Percentiles rank a stretch among this genome's conserved stretches.
Evolutionary conservation across 1,140 invertebrate genomes (phyloP).

Genomic region (Zophobas morio): DNA sequence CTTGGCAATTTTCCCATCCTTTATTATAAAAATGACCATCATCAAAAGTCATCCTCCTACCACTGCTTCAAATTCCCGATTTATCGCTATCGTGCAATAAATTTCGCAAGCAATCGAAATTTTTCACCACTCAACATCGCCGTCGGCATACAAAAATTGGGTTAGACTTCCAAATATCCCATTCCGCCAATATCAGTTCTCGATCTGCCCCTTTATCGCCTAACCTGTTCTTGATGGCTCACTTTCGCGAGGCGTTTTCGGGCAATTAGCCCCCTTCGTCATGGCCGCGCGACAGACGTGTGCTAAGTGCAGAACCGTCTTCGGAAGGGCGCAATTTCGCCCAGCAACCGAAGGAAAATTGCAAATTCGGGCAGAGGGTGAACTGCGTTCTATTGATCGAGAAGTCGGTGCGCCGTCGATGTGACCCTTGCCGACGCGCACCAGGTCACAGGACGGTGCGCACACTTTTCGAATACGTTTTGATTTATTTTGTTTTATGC

Average conservation of each 20-base stretch:
- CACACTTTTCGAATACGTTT: conserved; percentile 38
- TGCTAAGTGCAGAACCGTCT: conserved; percentile 10
- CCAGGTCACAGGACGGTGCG: conserved; percentile 39
- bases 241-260: conserved; percentile 4
- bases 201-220: background rate
- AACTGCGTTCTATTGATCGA: conserved; percentile 52
- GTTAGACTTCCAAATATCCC: background rate
- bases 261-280: conserved; percentile 4
- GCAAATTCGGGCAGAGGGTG: conserved; percentile 52
- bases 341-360: conserved; percentile 43
- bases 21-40: too few relatives aligned
- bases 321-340: conserved; percentile 23
- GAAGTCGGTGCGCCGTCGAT: conserved; percentile 43
- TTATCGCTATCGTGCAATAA: background rate
- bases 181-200: background rate
- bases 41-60: too few relatives aligned
- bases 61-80: background rate
- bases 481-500: background rate
- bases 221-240: conserved; percentile 19
- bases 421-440: conserved; percentile 41
- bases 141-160: too few relatives aligned
- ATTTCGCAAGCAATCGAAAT: background rate
- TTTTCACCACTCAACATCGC: background rate
- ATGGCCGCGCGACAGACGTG: background rate
- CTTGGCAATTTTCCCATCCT: too few relatives aligned